A percentile compares a stretch with the other conserved stretches of the same genome.
Evolutionary conservation across 2,113 vertebrate species (phyloP).

Genomic region (Condylura cristata): DNA sequence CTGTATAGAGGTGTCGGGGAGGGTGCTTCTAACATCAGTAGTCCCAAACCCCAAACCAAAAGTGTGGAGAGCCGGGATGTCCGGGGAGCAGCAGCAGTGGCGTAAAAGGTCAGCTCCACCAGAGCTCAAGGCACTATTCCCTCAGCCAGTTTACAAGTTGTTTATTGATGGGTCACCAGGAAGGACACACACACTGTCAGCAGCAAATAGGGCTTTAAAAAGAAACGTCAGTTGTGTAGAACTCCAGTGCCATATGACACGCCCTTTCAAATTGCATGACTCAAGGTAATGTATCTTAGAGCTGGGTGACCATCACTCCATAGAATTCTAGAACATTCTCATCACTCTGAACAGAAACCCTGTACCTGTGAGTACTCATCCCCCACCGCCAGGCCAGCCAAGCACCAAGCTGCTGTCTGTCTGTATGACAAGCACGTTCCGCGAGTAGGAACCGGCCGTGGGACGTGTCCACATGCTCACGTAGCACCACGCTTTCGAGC

Average conservation of each 20-base stretch:
- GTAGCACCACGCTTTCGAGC: background rate
- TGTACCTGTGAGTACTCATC: background rate
- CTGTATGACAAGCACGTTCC: background rate
- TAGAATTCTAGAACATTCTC: constrained; percentile 15
- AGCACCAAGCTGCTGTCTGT: background rate
- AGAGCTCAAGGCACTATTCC: constrained; percentile 28
- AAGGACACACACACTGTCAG: constrained; percentile 64
- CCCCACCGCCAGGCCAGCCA: background rate
- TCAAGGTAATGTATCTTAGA: background rate
- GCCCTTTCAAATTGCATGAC: background rate
- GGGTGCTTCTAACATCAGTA: background rate
- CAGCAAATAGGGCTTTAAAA: constrained; percentile 49
- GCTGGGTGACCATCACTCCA: background rate
- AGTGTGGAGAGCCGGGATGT: background rate
- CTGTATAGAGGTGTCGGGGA: background rate
- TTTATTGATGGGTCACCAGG: constrained; percentile 78
- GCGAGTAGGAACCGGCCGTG: too few species aligned
- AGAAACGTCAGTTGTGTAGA: background rate
- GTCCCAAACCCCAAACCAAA: background rate
- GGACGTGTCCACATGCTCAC: background rate
- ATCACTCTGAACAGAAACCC: constrained; percentile 5
- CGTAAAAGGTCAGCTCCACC: background rate
- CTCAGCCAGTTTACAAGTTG: constrained; percentile 69
- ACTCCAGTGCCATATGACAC: constrained; percentile 3
- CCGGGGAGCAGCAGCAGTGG: background rate